phyloP scores from a whole-genome alignment of 1,140 invertebrate genomes.

The Drosophila asahinai region DNA sequence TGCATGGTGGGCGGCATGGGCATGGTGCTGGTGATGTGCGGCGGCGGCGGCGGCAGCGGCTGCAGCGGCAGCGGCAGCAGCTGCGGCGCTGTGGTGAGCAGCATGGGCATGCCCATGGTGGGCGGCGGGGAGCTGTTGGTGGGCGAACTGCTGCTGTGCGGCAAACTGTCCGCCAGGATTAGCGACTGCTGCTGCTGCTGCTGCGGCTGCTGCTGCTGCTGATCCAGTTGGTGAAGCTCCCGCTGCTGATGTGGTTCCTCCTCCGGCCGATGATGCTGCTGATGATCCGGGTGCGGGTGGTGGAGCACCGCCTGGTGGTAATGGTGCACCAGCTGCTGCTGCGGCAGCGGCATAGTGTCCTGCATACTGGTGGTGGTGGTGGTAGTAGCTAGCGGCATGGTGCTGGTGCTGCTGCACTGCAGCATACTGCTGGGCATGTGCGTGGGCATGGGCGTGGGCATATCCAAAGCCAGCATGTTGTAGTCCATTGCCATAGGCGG shows the following conservation, averaged over 20 bases:
- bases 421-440: constrained; percentile 74
- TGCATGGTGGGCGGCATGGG: constrained; percentile 63
- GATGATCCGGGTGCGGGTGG: constrained; percentile 41
- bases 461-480: constrained; percentile 85
- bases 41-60: constrained; percentile 74
- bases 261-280: constrained; percentile 15
- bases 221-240: constrained; percentile 48
- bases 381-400: constrained; percentile 74
- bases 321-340: constrained; percentile 50
- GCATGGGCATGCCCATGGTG: constrained; percentile 61
- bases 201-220: constrained; percentile 38
- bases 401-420: constrained; percentile 78
- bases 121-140: constrained; percentile 71
- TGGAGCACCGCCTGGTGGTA: constrained; percentile 52
- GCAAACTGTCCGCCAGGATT: constrained; percentile 57
- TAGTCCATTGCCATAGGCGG: constrained; percentile 79
- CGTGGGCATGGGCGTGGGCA: constrained; percentile 59
- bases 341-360: constrained; percentile 78
- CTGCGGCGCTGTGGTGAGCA: constrained; percentile 56
- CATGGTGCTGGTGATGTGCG: constrained; percentile 84
- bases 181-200: constrained; percentile 45
- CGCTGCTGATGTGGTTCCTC: constrained; percentile 55
- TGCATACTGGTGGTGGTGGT: constrained; percentile 77
- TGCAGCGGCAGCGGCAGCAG: constrained; percentile 57
- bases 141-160: constrained; percentile 66